phyloP scores from a whole-genome alignment of 2,888 invertebrate species.

The Agrilus mali region DNA sequence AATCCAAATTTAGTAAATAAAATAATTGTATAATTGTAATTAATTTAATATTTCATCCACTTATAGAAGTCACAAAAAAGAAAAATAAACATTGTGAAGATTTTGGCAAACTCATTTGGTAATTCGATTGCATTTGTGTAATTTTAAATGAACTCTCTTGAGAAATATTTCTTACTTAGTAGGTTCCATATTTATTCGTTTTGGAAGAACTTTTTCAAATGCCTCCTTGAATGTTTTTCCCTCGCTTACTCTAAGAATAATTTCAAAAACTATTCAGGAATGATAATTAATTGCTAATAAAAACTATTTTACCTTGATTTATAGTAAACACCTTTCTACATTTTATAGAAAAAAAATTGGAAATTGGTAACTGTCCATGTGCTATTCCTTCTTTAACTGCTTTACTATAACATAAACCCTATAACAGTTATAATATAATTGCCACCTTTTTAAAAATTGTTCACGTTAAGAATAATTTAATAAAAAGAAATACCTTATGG shows the following conservation, averaged over 20 bases:
- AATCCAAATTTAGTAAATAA: too few relatives aligned
- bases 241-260: constrained; percentile 62
- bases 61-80: too few relatives aligned
- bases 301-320: constrained; percentile 63
- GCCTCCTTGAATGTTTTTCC: constrained; percentile 70
- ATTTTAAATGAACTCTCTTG: too few relatives aligned
- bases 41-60: too few relatives aligned
- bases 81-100: too few relatives aligned
- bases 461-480: background rate
- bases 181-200: constrained; percentile 39
- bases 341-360: constrained; percentile 81
- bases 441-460: too few relatives aligned
- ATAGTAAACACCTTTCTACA: constrained; percentile 88
- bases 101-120: too few relatives aligned
- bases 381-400: constrained; percentile 65
- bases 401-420: constrained; percentile 75
- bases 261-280: constrained; percentile 64
- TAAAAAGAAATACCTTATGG: constrained; percentile 61
- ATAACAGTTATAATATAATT: constrained; percentile 18
- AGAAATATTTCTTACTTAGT: too few relatives aligned
- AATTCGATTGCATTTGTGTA: too few relatives aligned
- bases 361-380: constrained; percentile 81
- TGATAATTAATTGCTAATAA: constrained; percentile 4
- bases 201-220: constrained; percentile 63
- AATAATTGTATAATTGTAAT: too few relatives aligned